phyloP scores from a whole-genome alignment of 2,113 vertebrate genomes.

The Coracopsis vasa region DNA sequence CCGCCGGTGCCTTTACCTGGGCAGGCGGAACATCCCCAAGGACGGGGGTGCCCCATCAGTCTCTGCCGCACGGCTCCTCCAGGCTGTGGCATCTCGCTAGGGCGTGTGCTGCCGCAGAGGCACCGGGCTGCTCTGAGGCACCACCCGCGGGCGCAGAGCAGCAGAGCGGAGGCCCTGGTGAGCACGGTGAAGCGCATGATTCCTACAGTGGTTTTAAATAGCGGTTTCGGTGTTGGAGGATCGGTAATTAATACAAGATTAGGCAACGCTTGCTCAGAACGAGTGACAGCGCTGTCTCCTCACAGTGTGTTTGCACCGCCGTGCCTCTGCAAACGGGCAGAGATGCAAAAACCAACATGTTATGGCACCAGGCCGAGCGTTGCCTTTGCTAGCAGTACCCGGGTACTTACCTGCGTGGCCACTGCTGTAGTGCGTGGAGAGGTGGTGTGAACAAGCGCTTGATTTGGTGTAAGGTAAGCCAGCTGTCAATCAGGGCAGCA shows the following conservation, averaged over 20 bases:
- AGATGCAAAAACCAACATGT: not conserved
- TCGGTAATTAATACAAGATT: not conserved
- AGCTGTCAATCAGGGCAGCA: accelerated
- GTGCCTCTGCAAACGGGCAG: not conserved
- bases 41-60: accelerated
- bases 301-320: accelerated
- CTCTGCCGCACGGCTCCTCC: no score
- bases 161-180: accelerated
- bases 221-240: no score
- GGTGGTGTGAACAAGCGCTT: accelerated
- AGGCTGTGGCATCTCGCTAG: not conserved
- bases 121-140: not conserved
- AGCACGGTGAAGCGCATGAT: accelerated
- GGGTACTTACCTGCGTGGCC: accelerated
- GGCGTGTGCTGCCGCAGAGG: not conserved
- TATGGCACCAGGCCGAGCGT: not conserved
- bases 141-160: not conserved
- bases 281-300: accelerated
- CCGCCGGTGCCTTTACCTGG: accelerated
- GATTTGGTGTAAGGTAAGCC: accelerated
- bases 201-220: not conserved
- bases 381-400: accelerated
- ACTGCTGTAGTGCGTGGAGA: accelerated
- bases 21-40: accelerated
- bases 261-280: not conserved